Base-by-base conservation (phyloP, 2,797 vertebrate genomes). In the Paramormyrops hopkinsi region DNA sequence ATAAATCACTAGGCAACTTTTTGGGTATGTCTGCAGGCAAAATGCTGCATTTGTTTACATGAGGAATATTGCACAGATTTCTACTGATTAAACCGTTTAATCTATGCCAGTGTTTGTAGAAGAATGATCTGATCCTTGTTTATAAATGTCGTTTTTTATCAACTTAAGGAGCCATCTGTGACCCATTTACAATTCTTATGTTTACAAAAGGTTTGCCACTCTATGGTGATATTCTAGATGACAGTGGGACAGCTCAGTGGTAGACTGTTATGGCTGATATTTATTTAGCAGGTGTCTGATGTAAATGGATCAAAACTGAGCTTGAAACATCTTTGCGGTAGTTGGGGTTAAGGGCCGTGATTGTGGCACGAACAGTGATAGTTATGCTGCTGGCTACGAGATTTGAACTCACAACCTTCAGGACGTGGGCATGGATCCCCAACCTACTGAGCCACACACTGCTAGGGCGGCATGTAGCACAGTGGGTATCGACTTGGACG, bases 11-110 rank as follows among this genome's bases (percentile, higher is more conserved):
- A 90, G 92, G 87, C 5, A 22, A 89, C 51, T 91, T 85, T 94
- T 90, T 93, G 90, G 90, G 92, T 92, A 93, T 76, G 65, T 69
- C 65, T 94, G 92, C 89, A 88, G 91, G 92, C 50, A 86, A 88
- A 94, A 88, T 95, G 94, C 93, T 95, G 94, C 94, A 94, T 89
- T 91, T 95, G 95, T 95, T 95, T 95, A 94, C 94, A 94, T 93
- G 92, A 93, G 89, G 93, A 92, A 94, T 94, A 91, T 94, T 95
- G 93, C 93, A 94, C 93, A 92, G 14, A 89, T 94, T 96, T 96
- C 93, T 95, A 95, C 92, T 92, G 93, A 95, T 94, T 95, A 91
- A 92, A 91, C 88, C 46, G 93, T 91, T 90, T 89, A 90, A 86
- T 88, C 41, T 85, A 59, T 37, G 51, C 3, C 33, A 76, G 44